phyloP scores from a whole-genome alignment of 2,113 vertebrate genomes.

The Alligator sinensis region DNA sequence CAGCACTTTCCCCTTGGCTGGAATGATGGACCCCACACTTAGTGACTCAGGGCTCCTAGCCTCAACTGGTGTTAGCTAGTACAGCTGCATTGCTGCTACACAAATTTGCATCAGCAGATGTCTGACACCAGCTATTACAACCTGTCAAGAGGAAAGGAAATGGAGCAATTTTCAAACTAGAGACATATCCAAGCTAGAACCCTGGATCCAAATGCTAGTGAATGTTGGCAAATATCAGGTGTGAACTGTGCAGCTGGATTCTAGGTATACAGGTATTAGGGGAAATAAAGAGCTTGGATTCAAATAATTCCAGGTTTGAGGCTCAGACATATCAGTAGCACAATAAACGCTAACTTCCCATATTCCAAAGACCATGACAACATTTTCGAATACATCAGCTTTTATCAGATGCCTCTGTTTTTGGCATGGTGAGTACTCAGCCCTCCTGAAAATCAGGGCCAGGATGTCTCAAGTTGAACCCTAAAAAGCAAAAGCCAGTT shows the following conservation, averaged over 20 bases:
- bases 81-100: background rate
- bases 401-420: background rate
- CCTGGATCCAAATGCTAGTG: background rate
- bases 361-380: background rate
- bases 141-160: background rate
- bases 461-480: background rate
- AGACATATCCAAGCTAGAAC: background rate
- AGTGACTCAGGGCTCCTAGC: background rate
- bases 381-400: background rate
- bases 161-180: background rate
- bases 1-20: background rate
- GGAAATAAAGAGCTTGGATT: background rate
- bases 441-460: background rate
- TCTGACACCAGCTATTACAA: background rate
- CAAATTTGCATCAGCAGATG: background rate
- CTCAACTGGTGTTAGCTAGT: background rate
- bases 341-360: background rate
- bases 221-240: background rate
- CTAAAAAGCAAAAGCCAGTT: slow-evolving; percentile 31
- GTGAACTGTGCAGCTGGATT: background rate
- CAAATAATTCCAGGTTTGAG: background rate
- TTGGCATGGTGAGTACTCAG: background rate
- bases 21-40: background rate
- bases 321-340: background rate
- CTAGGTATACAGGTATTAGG: background rate